A percentile compares a stretch with the other conserved stretches of the same genome.
These are phyloP conservation scores for Danio rerio DNA, from an alignment of 2,113 vertebrate species.

Conservation along the genomic window DNA sequence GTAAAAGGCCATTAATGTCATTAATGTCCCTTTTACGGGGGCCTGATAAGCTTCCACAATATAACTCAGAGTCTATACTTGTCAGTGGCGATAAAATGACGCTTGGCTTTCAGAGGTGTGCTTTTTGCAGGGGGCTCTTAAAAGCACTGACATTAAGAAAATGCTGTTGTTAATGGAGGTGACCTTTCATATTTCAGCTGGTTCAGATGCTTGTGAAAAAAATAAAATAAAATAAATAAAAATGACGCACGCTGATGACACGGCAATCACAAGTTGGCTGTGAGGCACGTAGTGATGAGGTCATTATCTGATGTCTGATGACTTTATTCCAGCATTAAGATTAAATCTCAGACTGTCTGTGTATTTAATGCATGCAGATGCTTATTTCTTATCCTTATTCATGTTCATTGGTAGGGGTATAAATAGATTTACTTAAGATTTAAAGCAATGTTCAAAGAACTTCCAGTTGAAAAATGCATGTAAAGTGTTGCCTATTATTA, in stretches of 20 bases:
- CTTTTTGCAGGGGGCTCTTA: slow-evolving; percentile 42
- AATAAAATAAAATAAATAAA: neutral
- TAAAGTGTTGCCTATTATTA: too few relatives aligned
- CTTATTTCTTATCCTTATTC: too few relatives aligned
- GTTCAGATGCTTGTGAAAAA: slow-evolving; percentile 6
- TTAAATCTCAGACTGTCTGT: neutral
- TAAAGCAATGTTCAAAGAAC: too few relatives aligned
- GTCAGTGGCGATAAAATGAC: neutral
- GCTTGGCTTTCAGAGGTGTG: slow-evolving; percentile 43
- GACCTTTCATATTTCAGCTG: slow-evolving; percentile 57
- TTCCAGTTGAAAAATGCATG: too few relatives aligned
- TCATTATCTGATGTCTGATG: slow-evolving; percentile 33
- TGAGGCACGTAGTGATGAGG: slow-evolving; percentile 38
- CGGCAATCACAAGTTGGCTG: neutral
- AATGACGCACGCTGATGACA: slow-evolving; percentile 35
- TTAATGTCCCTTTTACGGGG: slow-evolving; percentile 14
- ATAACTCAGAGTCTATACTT: slow-evolving; percentile 3
- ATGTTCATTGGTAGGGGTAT: too few relatives aligned
- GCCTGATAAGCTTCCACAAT: neutral
- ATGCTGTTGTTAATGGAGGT: slow-evolving; percentile 51
- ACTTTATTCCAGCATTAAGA: neutral
- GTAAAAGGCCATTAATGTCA: slow-evolving; percentile 42
- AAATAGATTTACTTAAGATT: too few relatives aligned
- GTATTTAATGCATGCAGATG: too few relatives aligned
- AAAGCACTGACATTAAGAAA: slow-evolving; percentile 57